These are phyloP conservation scores for Physocephala rufipes DNA, from an alignment of 2,888 invertebrate genomes.

Conservation along the genomic window DNA sequence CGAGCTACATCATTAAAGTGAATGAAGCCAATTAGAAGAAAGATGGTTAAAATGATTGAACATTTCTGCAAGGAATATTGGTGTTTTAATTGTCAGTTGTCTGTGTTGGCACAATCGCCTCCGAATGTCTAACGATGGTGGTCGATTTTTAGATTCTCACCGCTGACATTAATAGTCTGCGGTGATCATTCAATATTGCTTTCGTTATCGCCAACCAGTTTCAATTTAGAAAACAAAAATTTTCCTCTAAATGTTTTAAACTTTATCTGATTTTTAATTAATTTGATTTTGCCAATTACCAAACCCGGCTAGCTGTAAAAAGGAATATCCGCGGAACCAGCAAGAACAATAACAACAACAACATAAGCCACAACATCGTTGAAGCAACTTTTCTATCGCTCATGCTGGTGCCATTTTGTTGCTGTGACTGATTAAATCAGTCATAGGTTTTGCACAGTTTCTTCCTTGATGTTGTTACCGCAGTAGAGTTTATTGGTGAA, in stretches of 20 bases:
- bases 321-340: background rate
- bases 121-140: too few species aligned
- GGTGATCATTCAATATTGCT: background rate
- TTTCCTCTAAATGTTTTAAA: background rate
- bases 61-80: too few species aligned
- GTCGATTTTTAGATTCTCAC: too few species aligned
- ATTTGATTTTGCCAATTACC: constrained; percentile 30
- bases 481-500: constrained; percentile 32
- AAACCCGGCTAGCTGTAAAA: constrained; percentile 10
- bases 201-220: background rate
- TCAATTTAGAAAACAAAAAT: background rate
- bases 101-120: too few species aligned
- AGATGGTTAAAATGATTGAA: too few species aligned
- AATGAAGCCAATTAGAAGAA: too few species aligned
- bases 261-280: constrained; percentile 38
- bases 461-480: constrained; percentile 50
- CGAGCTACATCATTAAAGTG: too few species aligned
- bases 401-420: background rate
- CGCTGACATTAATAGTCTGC: too few species aligned
- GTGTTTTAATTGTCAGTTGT: too few species aligned
- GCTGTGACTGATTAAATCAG: constrained; percentile 55
- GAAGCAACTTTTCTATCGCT: constrained; percentile 11
- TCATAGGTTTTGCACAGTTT: constrained; percentile 55
- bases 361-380: background rate
- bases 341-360: too few species aligned